These are phyloP conservation scores for Synanceia verrucosa DNA, from an alignment of 2,797 vertebrate genomes.

Conservation along the genomic window DNA sequence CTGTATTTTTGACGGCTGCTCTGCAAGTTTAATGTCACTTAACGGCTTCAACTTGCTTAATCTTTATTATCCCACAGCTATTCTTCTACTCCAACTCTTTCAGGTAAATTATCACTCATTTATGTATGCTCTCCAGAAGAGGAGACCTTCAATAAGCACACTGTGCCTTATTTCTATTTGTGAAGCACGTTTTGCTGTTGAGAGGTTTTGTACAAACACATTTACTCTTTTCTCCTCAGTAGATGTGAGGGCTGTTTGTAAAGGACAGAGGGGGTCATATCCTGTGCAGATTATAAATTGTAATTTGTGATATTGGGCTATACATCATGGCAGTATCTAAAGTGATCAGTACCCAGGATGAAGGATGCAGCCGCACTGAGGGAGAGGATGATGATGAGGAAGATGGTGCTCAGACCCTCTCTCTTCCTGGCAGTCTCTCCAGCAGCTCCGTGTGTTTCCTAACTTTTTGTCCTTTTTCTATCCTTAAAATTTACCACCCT, in stretches of 20 bases:
- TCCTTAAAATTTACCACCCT: too few relatives aligned
- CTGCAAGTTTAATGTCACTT: not conserved
- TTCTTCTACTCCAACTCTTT: not conserved
- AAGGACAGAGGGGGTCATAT: too few relatives aligned
- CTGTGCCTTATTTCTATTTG: not conserved
- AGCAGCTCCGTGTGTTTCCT: too few relatives aligned
- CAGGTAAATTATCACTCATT: not conserved
- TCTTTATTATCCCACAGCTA: not conserved
- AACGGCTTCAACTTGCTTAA: not conserved
- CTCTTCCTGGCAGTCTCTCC: too few relatives aligned
- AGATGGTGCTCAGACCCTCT: slow-evolving; percentile 79
- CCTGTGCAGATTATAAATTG: too few relatives aligned
- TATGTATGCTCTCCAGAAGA: not conserved
- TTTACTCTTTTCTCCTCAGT: too few relatives aligned
- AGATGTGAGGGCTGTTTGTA: too few relatives aligned
- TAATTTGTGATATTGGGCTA: too few relatives aligned
- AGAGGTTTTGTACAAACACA: too few relatives aligned
- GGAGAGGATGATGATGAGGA: slow-evolving; percentile 80
- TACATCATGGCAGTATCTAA: not conserved
- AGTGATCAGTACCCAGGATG: slow-evolving; percentile 70
- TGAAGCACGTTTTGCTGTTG: not conserved
- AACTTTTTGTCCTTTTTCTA: too few relatives aligned
- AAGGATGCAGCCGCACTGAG: slow-evolving; percentile 78
- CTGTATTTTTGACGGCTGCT: fast-evolving
- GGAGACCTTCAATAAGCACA: not conserved